Base-by-base conservation (phyloP, 2,113 vertebrate genomes). In the Etia nguti region DNA sequence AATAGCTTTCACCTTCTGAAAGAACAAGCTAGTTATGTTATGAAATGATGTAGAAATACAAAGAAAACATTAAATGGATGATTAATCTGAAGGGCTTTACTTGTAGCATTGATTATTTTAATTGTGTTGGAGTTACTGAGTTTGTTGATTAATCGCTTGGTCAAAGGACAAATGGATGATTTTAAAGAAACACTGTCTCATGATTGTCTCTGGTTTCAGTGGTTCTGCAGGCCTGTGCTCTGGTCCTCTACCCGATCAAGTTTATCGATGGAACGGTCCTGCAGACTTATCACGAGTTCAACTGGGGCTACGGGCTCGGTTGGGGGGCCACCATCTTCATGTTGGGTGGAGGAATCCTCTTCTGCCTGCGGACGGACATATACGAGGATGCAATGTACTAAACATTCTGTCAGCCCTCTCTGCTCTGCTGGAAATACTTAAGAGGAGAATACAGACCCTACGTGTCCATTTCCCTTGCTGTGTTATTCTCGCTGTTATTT, bases 301-400 rank as follows among this genome's bases (percentile, higher is more conserved):
- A 96, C 95, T 97, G 97, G 97, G 97, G 97, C 86, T 97, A 97
- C 46, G 97, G 97, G 6, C 94, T 97, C 20, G 97, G 96, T 89
- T 97, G 97, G 97, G 97, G 97, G 4, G 95, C 97, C 50, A 96
- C 96, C 75, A 97, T 97, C 93, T 97, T 97, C 92, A 97, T 97
- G 97, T 38, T 97, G 89, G 97, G 97, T 1, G 96, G 95, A 2
- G 97, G 96, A 79, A 95, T 97, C 84, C 96, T 97, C 60, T 97
- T 97, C 95, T 97, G 97, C 93, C 95, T 97, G 90, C 94, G 96
- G 41, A 97, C 95, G 12, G 97, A 97, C 88, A 80, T 96, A 13
- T 96, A 97, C 1, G 96, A 97, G 83, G 97, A 97, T 20, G 92
- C 91, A 3, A 94, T 96, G 95, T 97, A 96, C 89, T 97, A 87